Evolutionary conservation across 1,140 invertebrate species (phyloP), one percentile per base, ranked within the genome.

Genomic region (Musca domestica): DNA sequence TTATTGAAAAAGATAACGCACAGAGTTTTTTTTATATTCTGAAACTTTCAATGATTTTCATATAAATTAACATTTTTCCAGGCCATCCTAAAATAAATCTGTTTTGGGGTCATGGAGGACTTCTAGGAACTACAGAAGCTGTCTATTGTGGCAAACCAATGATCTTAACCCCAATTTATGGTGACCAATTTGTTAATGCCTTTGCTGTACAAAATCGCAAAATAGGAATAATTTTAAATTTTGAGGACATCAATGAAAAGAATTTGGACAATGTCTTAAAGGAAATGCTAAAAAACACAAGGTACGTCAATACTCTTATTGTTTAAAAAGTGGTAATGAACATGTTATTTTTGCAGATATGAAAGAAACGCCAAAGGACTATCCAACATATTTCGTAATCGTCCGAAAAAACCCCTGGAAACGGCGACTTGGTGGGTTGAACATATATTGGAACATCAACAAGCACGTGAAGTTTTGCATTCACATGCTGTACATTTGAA

Each of bases 51-150:
- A n/a, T n/a, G n/a, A n/a, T n/a, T n/a, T n/a, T n/a, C n/a, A n/a
- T n/a, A n/a, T n/a, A n/a, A n/a, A n/a, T n/a, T n/a, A n/a, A n/a
- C n/a, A n/a, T n/a, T n/a, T n/a, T n/a, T n/a, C 14, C 22, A 80
- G 86, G 81, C 78, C 90, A 93, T 78, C 85, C 87, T 7, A 89
- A 90, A 71, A 85, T 88, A 0, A 83, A 84, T 64, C 84, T 85
- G 1, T 93, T 92, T 72, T 86, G 92, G 69, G 88, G 88, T 1
- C 92, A 94, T 73, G 89, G 89, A 19, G 92, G 91, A 2, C 85
- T 91, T 65, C 84, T 91, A 68, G 88, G 92, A 4, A 87, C 87
- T 0, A 89, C 88, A 19, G 92, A 94, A 75, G 86, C 90, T 10
- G 83, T 92, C 52, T 86, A 90, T 73, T 90, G 86, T 72, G 90